A percentile compares a stretch with the other conserved stretches of the same genome.
phyloP scores from a whole-genome alignment of 1,140 invertebrate species.

The Bradysia coprophila region DNA sequence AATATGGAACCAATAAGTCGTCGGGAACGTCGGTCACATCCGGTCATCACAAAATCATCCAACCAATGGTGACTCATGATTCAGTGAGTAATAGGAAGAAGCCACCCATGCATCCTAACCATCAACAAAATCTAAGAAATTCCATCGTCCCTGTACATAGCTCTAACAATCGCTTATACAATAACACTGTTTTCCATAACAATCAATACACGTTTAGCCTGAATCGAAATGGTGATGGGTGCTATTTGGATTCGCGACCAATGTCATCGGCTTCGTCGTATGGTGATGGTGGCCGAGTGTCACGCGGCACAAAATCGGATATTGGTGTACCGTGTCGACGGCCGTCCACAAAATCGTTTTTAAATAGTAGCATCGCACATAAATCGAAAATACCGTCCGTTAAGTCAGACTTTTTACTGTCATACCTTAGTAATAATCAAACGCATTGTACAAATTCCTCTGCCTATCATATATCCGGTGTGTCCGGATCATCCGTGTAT shows the following conservation, averaged over 20 bases:
- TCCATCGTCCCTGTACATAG: conserved; percentile 3
- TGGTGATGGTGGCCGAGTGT: conserved; percentile 6
- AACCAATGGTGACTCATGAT: conserved; percentile 15
- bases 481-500: conserved; percentile 20
- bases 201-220: conserved; percentile 24
- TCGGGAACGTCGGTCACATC: conserved; percentile 18
- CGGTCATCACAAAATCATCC: conserved; percentile 18
- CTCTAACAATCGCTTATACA: conserved; percentile 16
- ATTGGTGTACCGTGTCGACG: conserved; percentile 20
- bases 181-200: conserved; percentile 23
- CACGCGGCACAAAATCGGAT: conserved; percentile 15
- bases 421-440: conserved; percentile 13
- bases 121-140: conserved; percentile 6
- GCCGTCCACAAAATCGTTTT: conserved; percentile 5
- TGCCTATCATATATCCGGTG: conserved; percentile 20
- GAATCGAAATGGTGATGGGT: conserved; percentile 10
- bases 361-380: conserved; percentile 10
- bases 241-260: conserved; percentile 7
- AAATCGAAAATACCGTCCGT: conserved; percentile 15
- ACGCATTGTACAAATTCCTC: neutral
- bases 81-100: conserved; percentile 25
- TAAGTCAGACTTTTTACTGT: conserved; percentile 21
- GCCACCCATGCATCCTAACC: conserved; percentile 12
- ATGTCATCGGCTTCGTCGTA: conserved; percentile 9
- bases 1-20: conserved; percentile 23